phyloP scores from a whole-genome alignment of 2,797 vertebrate genomes.

The Leptatherina wallacei region DNA sequence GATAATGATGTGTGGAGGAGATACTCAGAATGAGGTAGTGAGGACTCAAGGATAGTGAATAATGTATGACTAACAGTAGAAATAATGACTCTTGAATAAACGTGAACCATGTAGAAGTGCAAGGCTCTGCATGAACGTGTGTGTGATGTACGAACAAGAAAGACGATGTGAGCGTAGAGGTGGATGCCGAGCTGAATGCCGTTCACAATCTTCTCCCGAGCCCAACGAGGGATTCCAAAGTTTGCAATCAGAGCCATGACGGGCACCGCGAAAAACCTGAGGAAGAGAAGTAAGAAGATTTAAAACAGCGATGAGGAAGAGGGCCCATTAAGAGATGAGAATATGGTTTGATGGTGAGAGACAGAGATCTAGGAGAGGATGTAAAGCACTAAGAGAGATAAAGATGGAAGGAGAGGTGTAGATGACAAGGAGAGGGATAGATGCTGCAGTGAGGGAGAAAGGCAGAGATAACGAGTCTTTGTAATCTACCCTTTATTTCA shows the following conservation, averaged over 20 bases:
- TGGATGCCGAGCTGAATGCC: constrained; percentile 94
- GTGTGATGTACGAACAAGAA: constrained; percentile 83
- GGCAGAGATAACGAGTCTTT: constrained; percentile 66
- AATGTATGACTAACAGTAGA: constrained; percentile 61
- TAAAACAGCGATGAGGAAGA: constrained; percentile 19
- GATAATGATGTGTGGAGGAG: constrained; percentile 70
- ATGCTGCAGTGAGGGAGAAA: constrained; percentile 41
- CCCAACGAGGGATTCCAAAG: constrained; percentile 95
- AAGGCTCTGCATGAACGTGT: constrained; percentile 24
- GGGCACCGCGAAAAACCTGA: constrained; percentile 93
- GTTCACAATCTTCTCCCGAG: constrained; percentile 95
- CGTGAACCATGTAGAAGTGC: constrained; percentile 30
- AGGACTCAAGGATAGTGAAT: constrained; percentile 62
- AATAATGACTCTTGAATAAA: constrained; percentile 57
- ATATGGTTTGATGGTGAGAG: constrained; percentile 30
- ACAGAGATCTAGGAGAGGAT: constrained; percentile 34
- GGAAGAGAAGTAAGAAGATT: constrained; percentile 38
- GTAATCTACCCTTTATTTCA: constrained; percentile 64
- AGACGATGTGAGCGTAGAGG: constrained; percentile 92
- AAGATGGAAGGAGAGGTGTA: constrained; percentile 38
- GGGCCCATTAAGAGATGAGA: constrained; percentile 33
- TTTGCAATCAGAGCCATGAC: constrained; percentile 93
- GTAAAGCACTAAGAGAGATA: constrained; percentile 43
- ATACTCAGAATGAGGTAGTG: constrained; percentile 57
- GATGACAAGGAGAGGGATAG: constrained; percentile 68